These are phyloP conservation scores for Lindbergichthys nudifrons DNA, from an alignment of 2,797 vertebrate genomes.

Conservation along the genomic window DNA sequence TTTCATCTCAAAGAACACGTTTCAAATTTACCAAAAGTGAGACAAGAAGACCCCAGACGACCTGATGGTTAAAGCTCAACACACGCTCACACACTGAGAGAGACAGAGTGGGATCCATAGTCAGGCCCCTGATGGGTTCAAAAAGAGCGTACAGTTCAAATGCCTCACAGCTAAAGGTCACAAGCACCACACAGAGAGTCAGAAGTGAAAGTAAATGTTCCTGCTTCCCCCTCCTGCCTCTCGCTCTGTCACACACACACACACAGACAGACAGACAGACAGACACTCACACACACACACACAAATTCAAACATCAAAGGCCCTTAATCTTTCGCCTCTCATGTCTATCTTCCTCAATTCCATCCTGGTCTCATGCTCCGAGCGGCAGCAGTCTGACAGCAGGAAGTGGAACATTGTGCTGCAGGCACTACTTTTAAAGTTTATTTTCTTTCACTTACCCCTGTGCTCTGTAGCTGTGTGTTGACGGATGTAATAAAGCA, in stretches of 20 bases:
- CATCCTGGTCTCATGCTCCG: conserved; percentile 43
- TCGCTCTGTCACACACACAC: conserved; percentile 1
- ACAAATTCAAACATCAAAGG: conserved; percentile 62
- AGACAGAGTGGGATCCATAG: conserved; percentile 1
- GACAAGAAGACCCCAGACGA: conserved; percentile 13
- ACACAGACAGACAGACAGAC: conserved; percentile 8
- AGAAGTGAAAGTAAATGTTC: conserved; percentile 45
- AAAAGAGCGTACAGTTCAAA: conserved; percentile 52
- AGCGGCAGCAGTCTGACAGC: conserved; percentile 44
- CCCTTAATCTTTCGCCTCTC: conserved; percentile 58
- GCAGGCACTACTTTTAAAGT: conserved; percentile 53
- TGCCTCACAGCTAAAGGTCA: conserved; percentile 63
- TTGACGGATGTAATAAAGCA: conserved; percentile 11
- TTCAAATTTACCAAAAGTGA: conserved; percentile 8
- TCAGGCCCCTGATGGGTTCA: conserved; percentile 44
- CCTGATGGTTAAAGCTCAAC: conserved; percentile 29
- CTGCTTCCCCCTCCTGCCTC: conserved; percentile 17
- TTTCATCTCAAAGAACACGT: background rate
- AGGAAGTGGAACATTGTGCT: conserved; percentile 50
- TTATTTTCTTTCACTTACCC: conserved; percentile 31
- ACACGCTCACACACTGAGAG: conserved; percentile 14
- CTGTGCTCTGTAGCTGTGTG: conserved; percentile 14
- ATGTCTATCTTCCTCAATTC: conserved; percentile 54
- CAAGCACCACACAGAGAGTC: conserved; percentile 39
- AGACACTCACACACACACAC: background rate